Evolutionary conservation across 2,113 vertebrate genomes (phyloP).

Genomic region (Elgaria multicarinata): DNA sequence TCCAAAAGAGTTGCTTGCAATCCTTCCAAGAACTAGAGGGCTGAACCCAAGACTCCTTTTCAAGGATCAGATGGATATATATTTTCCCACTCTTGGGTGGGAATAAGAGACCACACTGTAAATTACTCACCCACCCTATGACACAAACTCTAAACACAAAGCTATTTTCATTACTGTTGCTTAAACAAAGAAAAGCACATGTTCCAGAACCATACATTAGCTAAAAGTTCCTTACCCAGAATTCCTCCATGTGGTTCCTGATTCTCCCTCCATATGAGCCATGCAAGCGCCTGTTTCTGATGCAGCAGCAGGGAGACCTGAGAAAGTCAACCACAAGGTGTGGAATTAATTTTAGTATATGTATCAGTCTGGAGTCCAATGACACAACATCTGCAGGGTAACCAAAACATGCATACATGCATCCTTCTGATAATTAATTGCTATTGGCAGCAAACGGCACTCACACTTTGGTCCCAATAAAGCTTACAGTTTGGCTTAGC

Average conservation of each 20-base stretch:
- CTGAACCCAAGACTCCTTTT: background rate
- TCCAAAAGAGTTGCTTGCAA: background rate
- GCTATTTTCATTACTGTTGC: background rate
- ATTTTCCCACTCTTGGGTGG: background rate
- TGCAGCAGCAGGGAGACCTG: constrained; percentile 86
- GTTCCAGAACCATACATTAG: background rate
- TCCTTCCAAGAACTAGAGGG: background rate
- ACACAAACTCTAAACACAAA: background rate
- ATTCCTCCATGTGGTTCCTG: constrained; percentile 94
- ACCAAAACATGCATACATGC: background rate
- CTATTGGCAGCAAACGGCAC: background rate
- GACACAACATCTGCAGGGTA: background rate
- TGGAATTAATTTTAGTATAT: background rate
- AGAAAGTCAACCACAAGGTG: background rate
- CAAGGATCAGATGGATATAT: background rate
- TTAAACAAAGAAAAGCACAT: background rate
- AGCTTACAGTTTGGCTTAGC: background rate
- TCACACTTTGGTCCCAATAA: background rate
- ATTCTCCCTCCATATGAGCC: constrained; percentile 93
- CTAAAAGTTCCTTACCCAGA: constrained; percentile 80
- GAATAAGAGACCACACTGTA: background rate
- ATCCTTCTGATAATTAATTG: background rate
- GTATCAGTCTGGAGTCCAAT: no score
- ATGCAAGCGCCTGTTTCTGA: constrained; percentile 89
- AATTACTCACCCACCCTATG: fast-evolving